phyloP scores from a whole-genome alignment of 2,888 invertebrate genomes.

The Idaea aversata region DNA sequence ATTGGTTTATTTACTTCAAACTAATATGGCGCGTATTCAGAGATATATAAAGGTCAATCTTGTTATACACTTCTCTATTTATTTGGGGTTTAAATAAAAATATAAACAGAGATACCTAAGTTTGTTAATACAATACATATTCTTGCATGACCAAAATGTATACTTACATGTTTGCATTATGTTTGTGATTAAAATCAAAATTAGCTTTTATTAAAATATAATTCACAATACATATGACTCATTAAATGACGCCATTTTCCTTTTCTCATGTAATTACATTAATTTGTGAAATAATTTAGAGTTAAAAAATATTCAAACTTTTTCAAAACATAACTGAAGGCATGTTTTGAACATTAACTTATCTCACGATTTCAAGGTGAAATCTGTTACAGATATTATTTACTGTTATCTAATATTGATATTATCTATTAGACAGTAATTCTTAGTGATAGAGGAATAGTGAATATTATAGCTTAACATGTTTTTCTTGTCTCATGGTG shows the following conservation, averaged over 20 bases:
- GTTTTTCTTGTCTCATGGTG: background rate
- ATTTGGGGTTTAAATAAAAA: background rate
- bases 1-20: too few species aligned
- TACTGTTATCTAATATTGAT: constrained; percentile 44
- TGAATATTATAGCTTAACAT: constrained; percentile 13
- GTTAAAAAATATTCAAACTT: background rate
- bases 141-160: background rate
- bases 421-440: constrained; percentile 24
- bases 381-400: constrained; percentile 52
- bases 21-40: background rate
- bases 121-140: background rate
- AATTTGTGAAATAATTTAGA: constrained; percentile 7
- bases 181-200: background rate
- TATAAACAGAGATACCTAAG: too few species aligned
- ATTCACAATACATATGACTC: background rate
- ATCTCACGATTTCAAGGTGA: constrained; percentile 52
- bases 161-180: background rate
- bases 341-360: constrained; percentile 37
- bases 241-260: background rate
- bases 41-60: background rate
- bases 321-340: constrained; percentile 16
- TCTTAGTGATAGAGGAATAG: constrained; percentile 24
- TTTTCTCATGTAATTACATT: background rate
- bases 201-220: too few species aligned
- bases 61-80: background rate